A percentile compares a stretch with the other conserved stretches of the same genome.
Evolutionary conservation across 2,113 vertebrate species (phyloP).

Genomic region (Chaetodon trifascialis): DNA sequence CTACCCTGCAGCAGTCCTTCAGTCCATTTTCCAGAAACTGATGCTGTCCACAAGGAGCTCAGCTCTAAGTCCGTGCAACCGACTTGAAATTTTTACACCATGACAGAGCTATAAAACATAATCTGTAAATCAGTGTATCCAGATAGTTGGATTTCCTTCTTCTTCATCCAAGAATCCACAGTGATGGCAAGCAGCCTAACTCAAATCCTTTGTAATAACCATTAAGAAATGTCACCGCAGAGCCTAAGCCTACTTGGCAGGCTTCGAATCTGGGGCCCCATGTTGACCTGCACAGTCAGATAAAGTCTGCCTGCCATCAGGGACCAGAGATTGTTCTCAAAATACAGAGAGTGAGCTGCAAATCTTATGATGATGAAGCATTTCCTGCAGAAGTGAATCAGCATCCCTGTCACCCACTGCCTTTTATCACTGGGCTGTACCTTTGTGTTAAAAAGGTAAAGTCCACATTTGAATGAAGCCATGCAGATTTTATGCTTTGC

Average conservation of each 20-base stretch:
- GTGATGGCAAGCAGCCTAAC: conserved; percentile 47
- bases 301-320: conserved; percentile 51
- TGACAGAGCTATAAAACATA: conserved; percentile 39
- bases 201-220: conserved; percentile 61
- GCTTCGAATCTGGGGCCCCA: conserved; percentile 52
- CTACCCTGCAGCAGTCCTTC: conserved; percentile 29
- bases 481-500: conserved; percentile 12
- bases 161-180: conserved; percentile 52
- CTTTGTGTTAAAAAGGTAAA: conserved; percentile 47
- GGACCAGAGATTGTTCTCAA: conserved; percentile 49
- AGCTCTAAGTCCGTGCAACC: conserved; percentile 14
- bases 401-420: conserved; percentile 49
- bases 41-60: background rate
- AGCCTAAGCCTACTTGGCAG: conserved; percentile 60
- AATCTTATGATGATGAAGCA: conserved; percentile 75
- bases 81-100: conserved; percentile 43
- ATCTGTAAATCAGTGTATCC: conserved; percentile 56
- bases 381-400: conserved; percentile 62
- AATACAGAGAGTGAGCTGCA: conserved; percentile 58
- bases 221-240: conserved; percentile 53
- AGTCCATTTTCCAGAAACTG: conserved; percentile 17
- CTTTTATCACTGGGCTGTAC: conserved; percentile 29
- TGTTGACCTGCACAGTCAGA: conserved; percentile 66
- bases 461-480: conserved; percentile 43
- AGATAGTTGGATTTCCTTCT: conserved; percentile 49